These are phyloP conservation scores for Agrilus planipennis DNA, from an alignment of 1,140 invertebrate species.

Conservation along the genomic window DNA sequence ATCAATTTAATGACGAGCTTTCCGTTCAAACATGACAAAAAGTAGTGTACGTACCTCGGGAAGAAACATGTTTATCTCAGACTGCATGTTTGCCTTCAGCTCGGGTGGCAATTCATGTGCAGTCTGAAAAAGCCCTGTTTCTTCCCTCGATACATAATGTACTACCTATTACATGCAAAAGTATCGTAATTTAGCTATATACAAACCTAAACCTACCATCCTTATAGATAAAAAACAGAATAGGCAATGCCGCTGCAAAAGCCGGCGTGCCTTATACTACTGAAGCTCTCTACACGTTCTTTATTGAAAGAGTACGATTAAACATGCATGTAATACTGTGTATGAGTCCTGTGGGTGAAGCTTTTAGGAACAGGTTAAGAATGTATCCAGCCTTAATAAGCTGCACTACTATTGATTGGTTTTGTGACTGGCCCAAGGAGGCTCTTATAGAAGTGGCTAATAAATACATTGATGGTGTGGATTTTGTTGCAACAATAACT, in stretches of 20 bases:
- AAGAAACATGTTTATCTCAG: too few relatives aligned
- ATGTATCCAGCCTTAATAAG: slow-evolving; percentile 79
- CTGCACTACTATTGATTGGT: slow-evolving; percentile 81
- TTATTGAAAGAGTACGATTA: slow-evolving; percentile 60
- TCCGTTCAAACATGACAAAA: too few relatives aligned
- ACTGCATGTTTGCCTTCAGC: too few relatives aligned
- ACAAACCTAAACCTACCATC: too few relatives aligned
- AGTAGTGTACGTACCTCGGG: too few relatives aligned
- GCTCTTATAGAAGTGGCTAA: slow-evolving; percentile 73
- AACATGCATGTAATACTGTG: slow-evolving; percentile 74
- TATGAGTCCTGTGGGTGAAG: slow-evolving; percentile 76
- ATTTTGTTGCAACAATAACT: slow-evolving; percentile 52
- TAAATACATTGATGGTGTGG: slow-evolving; percentile 54
- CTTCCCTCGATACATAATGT: too few relatives aligned
- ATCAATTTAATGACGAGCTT: too few relatives aligned
- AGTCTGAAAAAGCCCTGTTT: too few relatives aligned
- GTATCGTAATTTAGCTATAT: too few relatives aligned
- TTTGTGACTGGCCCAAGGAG: slow-evolving; percentile 73
- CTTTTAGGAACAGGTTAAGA: slow-evolving; percentile 62
- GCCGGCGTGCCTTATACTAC: slow-evolving; percentile 50
- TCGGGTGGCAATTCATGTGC: too few relatives aligned
- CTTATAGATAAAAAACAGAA: slow-evolving; percentile 52
- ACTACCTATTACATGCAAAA: too few relatives aligned
- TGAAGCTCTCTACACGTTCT: slow-evolving; percentile 57
- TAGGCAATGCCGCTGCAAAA: slow-evolving; percentile 52